Percentiles rank a stretch among this genome's conserved stretches.
Evolutionary conservation across 2,888 invertebrate species (phyloP).

Genomic region (Imbricaverruca yamaguchii): DNA sequence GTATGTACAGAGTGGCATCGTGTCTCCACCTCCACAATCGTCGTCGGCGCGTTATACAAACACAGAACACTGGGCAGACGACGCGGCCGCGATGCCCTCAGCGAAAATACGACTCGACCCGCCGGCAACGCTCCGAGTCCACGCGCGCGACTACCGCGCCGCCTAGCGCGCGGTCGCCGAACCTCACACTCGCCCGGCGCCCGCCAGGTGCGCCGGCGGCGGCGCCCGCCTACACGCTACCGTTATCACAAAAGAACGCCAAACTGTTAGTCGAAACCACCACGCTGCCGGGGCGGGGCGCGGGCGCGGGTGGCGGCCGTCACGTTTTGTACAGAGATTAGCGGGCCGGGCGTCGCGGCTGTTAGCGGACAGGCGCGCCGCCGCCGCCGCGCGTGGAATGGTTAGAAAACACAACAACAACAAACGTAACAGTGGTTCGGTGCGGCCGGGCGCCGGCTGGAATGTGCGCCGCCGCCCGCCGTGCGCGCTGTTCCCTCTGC

Average conservation of each 20-base stretch:
- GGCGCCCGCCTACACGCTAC: not conserved
- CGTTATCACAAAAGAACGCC: conserved; percentile 10
- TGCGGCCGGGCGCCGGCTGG: not conserved
- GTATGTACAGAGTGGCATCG: not conserved
- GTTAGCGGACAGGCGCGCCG: not conserved
- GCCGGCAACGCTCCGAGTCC: not conserved
- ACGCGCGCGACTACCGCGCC: not conserved
- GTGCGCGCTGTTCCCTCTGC: not conserved
- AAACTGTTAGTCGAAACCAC: not conserved
- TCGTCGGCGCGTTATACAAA: not conserved
- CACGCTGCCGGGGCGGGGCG: not conserved
- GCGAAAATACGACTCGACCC: not conserved
- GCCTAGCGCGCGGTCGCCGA: not conserved
- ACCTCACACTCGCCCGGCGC: not conserved
- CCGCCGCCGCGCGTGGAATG: not conserved
- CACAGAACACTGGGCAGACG: not conserved
- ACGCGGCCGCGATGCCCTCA: not conserved
- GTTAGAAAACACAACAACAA: conserved; percentile 23
- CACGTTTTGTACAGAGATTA: not conserved
- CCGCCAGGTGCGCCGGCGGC: not conserved
- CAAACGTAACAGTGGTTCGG: not conserved
- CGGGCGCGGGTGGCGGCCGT: not conserved
- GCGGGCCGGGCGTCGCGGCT: not conserved
- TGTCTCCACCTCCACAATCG: not conserved
- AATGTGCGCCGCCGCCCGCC: not conserved